Evolutionary conservation across 2,888 invertebrate genomes (phyloP).

Genomic region (Morpho deidamia): DNA sequence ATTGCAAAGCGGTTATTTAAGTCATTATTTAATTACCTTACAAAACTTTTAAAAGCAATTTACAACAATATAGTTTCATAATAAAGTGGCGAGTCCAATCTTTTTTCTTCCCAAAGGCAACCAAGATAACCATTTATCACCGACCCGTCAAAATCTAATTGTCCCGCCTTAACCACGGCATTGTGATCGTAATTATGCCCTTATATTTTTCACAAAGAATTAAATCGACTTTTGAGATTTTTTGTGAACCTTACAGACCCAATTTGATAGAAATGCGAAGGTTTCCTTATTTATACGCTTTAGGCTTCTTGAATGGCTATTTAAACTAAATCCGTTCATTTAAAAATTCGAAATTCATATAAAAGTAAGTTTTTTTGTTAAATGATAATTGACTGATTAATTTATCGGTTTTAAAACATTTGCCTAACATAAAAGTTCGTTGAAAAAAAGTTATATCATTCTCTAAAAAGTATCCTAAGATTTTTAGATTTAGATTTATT

Average conservation of each 20-base stretch:
- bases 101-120: conserved; percentile 40
- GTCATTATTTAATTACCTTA: no score
- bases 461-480: no score
- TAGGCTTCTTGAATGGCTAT: conserved; percentile 9
- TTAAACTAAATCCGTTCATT: no score
- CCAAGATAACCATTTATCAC: conserved; percentile 71
- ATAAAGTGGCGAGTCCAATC: conserved; percentile 36
- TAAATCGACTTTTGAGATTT: conserved; percentile 60
- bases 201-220: conserved; percentile 63
- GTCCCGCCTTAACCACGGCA: conserved; percentile 70
- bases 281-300: conserved; percentile 41
- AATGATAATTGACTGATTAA: no score
- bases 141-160: conserved; percentile 75
- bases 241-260: conserved; percentile 46
- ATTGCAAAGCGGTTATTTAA: no score
- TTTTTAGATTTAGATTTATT: no score
- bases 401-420: no score
- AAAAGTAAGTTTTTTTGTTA: no score
- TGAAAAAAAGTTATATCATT: no score
- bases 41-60: no score
- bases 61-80: neutral
- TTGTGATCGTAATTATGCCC: conserved; percentile 75
- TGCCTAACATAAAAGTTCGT: no score
- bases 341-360: no score
- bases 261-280: conserved; percentile 61